Base-by-base conservation (phyloP, 35 echinoderm and acorn worm genomes). In the Hemicentrotus pulcherrimus region DNA sequence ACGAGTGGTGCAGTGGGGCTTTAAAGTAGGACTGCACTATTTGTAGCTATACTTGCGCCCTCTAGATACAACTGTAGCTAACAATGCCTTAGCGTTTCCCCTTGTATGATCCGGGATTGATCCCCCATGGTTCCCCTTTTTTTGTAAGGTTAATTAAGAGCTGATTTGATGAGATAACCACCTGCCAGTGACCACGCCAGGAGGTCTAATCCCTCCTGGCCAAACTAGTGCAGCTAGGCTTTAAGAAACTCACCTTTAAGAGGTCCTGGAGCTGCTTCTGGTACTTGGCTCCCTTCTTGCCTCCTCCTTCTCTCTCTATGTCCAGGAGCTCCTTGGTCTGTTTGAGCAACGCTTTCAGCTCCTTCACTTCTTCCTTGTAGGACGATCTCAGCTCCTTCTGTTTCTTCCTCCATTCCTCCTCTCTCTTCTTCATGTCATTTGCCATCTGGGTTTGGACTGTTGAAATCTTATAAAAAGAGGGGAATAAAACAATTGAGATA, bases 281-380 rank as follows among this genome's bases (percentile, higher is more conserved):
- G 88, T 97, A 96, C 88, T 96, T 96, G 48, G 86, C 88, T 59
- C 96, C 96, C 12, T 48, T 95, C 18, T 99, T 61, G 41, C 94
- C 94, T 4, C 98, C 96, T 31, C 98, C 97, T 86, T 96, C 89
- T 55, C 95, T 97, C 59, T 97, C 97, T 35, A 96, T 94, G 32
- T 94, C 96, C 55, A 99, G 89, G 0, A 96, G 71, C 4, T 93
- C 65, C 50, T 88, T 47, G 47, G 97, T 94, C 50, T 99, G 86
- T 31, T 96, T 96, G 19, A 99, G 71, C 22, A 92, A 47, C 2
- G 58, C 95, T 59, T 96, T 97, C 30, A 99, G 88, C 45, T 97
- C 88, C 46, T 96, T 92, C 45, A 97, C 95, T 35, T 97, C 95
- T 31, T 96, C 95, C 13, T 85, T 71, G 60, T 95, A 86, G 14